These are phyloP conservation scores for Cancer borealis DNA, from an alignment of 2,888 invertebrate genomes.

Conservation along the genomic window DNA sequence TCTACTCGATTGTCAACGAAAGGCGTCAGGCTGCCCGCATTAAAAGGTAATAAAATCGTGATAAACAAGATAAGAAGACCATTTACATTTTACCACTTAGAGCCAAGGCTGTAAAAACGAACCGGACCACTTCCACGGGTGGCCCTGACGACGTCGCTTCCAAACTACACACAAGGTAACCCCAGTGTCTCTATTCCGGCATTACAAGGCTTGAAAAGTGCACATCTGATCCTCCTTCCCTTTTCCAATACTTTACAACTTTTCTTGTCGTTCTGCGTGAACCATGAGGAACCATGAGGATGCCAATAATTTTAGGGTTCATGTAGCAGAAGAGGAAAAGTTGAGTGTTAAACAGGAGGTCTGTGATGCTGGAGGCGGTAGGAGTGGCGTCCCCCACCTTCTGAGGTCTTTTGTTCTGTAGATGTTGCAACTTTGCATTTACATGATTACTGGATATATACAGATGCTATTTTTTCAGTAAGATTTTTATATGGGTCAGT, in stretches of 20 bases:
- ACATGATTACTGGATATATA: not conserved
- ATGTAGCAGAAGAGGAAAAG: not conserved
- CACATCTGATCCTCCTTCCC: not conserved
- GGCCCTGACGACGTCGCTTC: slow-evolving; percentile 40
- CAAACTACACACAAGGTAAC: not conserved
- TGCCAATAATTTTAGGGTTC: slow-evolving; percentile 17
- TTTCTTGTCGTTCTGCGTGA: not conserved
- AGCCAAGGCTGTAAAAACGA: slow-evolving; percentile 44
- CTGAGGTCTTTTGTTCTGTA: not conserved
- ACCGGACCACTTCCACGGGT: slow-evolving; percentile 6
- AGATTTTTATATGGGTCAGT: not conserved
- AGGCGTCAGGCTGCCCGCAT: slow-evolving; percentile 57
- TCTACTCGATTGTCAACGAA: slow-evolving; percentile 49
- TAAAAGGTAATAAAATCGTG: slow-evolving; percentile 68
- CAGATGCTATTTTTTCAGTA: not conserved
- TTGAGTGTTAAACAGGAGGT: not conserved
- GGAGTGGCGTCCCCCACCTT: not conserved
- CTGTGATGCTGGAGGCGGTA: not conserved
- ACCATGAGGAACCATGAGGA: not conserved
- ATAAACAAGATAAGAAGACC: slow-evolving; percentile 66
- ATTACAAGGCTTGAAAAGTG: not conserved
- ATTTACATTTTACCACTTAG: slow-evolving; percentile 67
- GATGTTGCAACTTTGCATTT: not conserved
- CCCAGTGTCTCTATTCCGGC: not conserved
- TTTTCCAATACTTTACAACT: not conserved